Evolutionary conservation across 2,797 vertebrate species (phyloP).

Genomic region (Sphaeramia orbicularis): DNA sequence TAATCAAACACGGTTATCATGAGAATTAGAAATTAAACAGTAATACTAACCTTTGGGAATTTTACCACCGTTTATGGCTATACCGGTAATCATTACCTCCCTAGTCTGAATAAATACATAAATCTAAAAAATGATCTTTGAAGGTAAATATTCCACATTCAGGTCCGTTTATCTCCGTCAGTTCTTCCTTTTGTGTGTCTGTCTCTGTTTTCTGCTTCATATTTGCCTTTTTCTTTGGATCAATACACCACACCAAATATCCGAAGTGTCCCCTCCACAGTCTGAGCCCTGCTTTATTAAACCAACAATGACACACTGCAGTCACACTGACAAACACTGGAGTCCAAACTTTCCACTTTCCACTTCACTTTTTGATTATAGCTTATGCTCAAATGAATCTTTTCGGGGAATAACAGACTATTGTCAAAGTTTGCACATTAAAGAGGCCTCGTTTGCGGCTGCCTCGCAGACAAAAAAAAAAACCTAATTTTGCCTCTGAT

Average conservation of each 20-base stretch:
- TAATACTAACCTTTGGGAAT: too few relatives aligned
- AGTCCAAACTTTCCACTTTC: background rate
- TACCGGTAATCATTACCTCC: too few relatives aligned
- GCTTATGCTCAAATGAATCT: conserved; percentile 2
- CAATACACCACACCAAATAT: background rate
- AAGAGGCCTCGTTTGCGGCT: conserved; percentile 23
- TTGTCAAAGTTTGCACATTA: conserved; percentile 13
- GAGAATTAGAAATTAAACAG: too few relatives aligned
- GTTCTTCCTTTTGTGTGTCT: too few relatives aligned
- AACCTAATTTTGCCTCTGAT: too few relatives aligned
- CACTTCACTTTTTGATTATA: conserved; percentile 12
- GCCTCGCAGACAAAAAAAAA: conserved; percentile 25
- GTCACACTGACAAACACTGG: background rate
- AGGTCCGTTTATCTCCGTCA: too few relatives aligned
- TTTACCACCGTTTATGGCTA: too few relatives aligned
- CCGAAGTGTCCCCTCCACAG: background rate
- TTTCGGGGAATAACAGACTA: conserved; percentile 13
- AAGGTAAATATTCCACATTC: too few relatives aligned
- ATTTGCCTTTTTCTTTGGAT: background rate
- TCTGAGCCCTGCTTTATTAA: conserved; percentile 13
- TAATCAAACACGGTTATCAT: too few relatives aligned
- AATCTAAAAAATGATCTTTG: too few relatives aligned
- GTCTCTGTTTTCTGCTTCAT: too few relatives aligned
- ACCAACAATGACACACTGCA: conserved; percentile 3
- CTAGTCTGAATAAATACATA: too few relatives aligned